Percentiles rank a stretch among this genome's conserved stretches.
Conservation (phyloP, 2,888 invertebrate genomes). For the Margaritifera margaritifera region DNA sequence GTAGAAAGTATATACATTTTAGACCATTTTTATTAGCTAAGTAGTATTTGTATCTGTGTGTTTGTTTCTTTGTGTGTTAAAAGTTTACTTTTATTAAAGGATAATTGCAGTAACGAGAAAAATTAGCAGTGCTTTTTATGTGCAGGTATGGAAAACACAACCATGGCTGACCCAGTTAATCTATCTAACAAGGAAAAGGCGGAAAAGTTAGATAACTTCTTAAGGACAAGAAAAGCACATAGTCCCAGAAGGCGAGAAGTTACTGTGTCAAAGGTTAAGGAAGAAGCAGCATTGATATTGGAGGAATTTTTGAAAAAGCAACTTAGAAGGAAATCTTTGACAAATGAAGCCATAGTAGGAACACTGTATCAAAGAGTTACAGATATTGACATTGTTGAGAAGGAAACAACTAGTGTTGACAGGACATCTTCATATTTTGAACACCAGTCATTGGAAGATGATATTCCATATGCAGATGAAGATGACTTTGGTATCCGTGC, state of each 20-base stretch:
- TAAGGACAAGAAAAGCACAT: constrained; percentile 11
- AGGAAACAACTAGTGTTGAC: constrained; percentile 27
- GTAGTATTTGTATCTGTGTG: no score
- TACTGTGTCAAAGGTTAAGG: constrained; percentile 45
- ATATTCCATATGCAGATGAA: constrained; percentile 47
- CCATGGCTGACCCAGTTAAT: constrained; percentile 16
- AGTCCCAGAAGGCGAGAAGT: constrained; percentile 17
- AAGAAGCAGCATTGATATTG: constrained; percentile 53
- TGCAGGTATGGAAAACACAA: no score
- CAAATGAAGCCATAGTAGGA: no score
- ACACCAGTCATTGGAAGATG: constrained; percentile 21
- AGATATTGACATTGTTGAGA: constrained; percentile 24
- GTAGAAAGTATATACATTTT: no score
- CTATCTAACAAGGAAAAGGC: constrained; percentile 23
- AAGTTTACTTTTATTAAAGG: no score
- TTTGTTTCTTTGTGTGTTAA: no score
- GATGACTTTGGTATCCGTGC: constrained; percentile 27
- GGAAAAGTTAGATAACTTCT: constrained; percentile 19
- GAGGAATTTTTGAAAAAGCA: constrained; percentile 54
- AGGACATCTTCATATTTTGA: constrained; percentile 19
- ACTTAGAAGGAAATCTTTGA: not conserved
- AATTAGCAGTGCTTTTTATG: no score
- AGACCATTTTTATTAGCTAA: no score
- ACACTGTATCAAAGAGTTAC: constrained; percentile 26
- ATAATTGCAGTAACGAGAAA: no score